These are phyloP conservation scores for Nesoenas mayeri DNA, from an alignment of 2,113 vertebrate genomes.

Conservation along the genomic window DNA sequence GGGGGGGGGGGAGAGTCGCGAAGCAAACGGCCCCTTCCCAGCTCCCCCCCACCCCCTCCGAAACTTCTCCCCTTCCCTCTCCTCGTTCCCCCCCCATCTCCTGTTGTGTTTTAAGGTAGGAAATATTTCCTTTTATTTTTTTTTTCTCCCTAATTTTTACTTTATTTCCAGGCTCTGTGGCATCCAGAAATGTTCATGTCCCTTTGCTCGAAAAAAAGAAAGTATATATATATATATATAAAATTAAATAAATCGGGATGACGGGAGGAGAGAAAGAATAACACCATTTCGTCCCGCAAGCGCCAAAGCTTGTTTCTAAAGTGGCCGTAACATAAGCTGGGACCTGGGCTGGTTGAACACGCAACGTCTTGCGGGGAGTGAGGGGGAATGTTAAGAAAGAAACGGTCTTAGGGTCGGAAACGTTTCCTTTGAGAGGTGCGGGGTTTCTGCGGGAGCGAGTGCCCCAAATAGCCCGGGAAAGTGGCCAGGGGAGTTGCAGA, in stretches of 20 bases:
- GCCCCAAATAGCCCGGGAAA: neutral
- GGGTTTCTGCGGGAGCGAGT: neutral
- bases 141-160: too few relatives aligned
- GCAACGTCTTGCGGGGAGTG: neutral
- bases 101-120: neutral
- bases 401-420: neutral
- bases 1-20: neutral
- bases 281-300: neutral
- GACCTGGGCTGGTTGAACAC: conserved; percentile 4
- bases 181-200: conserved; percentile 13
- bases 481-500: neutral
- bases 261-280: neutral
- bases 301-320: conserved; percentile 80
- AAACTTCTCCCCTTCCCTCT: neutral
- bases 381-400: neutral
- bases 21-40: conserved; percentile 34
- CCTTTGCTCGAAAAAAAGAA: neutral
- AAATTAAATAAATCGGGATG: neutral
- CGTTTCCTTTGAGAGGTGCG: conserved; percentile 46
- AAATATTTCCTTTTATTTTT: too few relatives aligned
- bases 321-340: conserved; percentile 71
- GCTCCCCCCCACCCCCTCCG: neutral
- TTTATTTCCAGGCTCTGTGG: neutral
- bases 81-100: conserved; percentile 42
- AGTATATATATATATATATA: too few relatives aligned